Percentiles rank a stretch among this genome's conserved stretches.
Conservation (phyloP, 2,113 vertebrate species). For the Neotoma lepida region DNA sequence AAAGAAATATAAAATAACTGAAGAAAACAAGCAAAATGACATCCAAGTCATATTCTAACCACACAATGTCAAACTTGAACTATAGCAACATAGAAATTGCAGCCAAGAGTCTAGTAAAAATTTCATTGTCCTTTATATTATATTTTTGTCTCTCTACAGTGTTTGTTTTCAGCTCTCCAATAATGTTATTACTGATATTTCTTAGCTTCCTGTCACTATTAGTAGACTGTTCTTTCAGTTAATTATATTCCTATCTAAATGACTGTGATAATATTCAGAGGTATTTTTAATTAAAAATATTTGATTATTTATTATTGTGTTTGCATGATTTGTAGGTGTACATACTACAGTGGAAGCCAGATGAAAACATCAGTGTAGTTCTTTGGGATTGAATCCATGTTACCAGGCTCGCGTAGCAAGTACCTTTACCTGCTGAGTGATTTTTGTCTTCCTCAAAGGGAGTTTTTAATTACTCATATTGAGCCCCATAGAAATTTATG, state of each 20-base stretch:
- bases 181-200: background rate
- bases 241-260: conserved; percentile 43
- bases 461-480: background rate
- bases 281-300: background rate
- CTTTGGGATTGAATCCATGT: background rate
- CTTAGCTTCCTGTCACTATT: conserved; percentile 14
- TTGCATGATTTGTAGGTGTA: background rate
- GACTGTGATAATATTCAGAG: background rate
- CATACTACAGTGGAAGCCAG: background rate
- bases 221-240: conserved; percentile 49
- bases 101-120: background rate
- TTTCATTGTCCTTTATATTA: conserved; percentile 44
- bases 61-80: background rate
- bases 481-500: background rate
- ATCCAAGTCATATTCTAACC: conserved; percentile 11
- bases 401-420: background rate
- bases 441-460: background rate
- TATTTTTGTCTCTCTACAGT: background rate
- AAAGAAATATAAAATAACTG: background rate
- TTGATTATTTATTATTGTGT: background rate
- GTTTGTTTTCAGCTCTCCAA: conserved; percentile 33
- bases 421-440: background rate
- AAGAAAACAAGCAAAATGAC: conserved; percentile 30
- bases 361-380: background rate
- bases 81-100: conserved; percentile 4